Percentiles rank a stretch among this genome's conserved stretches.
Conservation (phyloP, 2,113 vertebrate genomes). For the Coturnix japonica region DNA sequence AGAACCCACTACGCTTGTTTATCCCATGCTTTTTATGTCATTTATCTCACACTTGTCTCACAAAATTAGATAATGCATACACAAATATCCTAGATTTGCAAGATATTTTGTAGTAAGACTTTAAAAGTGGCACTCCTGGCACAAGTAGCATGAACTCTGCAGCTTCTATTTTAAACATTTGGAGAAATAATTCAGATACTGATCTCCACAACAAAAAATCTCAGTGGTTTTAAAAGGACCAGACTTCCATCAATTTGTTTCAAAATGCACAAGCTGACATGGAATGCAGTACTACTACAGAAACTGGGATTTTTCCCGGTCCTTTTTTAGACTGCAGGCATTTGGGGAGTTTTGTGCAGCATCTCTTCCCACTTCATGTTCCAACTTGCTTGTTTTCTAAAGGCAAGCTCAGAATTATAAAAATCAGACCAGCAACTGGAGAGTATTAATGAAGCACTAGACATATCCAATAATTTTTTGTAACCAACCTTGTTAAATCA, state of each 20-base stretch:
- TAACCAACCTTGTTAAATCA: slow-evolving; percentile 34
- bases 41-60: neutral
- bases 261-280: neutral
- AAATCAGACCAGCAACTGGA: slow-evolving; percentile 30
- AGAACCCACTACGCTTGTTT: neutral
- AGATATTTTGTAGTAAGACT: neutral
- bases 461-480: slow-evolving; percentile 34
- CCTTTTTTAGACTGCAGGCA: neutral
- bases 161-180: neutral
- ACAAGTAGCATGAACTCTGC: neutral
- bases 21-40: neutral
- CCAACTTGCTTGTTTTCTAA: slow-evolving; percentile 2
- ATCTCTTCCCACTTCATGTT: neutral
- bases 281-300: neutral
- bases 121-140: neutral
- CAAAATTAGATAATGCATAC: rapidly evolving
- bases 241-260: neutral
- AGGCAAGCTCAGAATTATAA: slow-evolving; percentile 25
- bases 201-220: neutral
- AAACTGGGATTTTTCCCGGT: neutral
- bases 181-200: neutral
- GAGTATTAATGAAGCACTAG: neutral
- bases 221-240: neutral
- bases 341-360: neutral
- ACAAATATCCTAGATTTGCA: neutral